Conservation (phyloP, 2,888 invertebrate species). For the Loripinus fragilis region DNA sequence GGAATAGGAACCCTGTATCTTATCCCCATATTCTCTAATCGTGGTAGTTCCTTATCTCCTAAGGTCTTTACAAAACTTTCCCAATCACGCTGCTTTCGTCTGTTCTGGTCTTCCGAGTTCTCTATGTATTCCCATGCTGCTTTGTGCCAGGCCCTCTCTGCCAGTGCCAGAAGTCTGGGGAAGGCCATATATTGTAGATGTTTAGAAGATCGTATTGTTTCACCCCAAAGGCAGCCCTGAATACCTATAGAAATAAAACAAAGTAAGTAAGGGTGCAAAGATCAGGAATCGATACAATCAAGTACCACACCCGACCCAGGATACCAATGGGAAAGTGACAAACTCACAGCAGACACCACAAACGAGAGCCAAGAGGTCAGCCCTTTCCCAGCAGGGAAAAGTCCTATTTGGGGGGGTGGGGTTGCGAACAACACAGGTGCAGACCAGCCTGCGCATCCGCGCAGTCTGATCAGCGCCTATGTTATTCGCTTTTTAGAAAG, state of each 20-base stretch:
- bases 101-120: slow-evolving; percentile 26
- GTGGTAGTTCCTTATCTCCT: slow-evolving; percentile 66
- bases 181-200: slow-evolving; percentile 73
- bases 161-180: slow-evolving; percentile 75
- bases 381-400: too few relatives aligned
- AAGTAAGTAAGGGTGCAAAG: too few relatives aligned
- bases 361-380: too few relatives aligned
- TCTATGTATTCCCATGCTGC: slow-evolving; percentile 73
- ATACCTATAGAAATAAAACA: slow-evolving; percentile 65
- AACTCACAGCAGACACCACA: too few relatives aligned
- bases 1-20: slow-evolving; percentile 73
- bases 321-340: too few relatives aligned
- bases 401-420: too few relatives aligned
- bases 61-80: slow-evolving; percentile 67
- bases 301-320: too few relatives aligned
- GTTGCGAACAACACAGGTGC: too few relatives aligned
- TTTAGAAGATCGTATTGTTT: slow-evolving; percentile 64
- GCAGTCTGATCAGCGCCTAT: too few relatives aligned
- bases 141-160: slow-evolving; percentile 79
- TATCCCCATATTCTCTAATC: slow-evolving; percentile 66
- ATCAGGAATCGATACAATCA: too few relatives aligned
- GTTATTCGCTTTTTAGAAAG: too few relatives aligned
- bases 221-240: slow-evolving; percentile 78
- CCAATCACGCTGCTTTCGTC: slow-evolving; percentile 64
- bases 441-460: too few relatives aligned